A percentile compares a stretch with the other conserved stretches of the same genome.
Evolutionary conservation across 92 coral and sea anemone genomes (phyloP).

Genomic region (Phymanthus crucifer): DNA sequence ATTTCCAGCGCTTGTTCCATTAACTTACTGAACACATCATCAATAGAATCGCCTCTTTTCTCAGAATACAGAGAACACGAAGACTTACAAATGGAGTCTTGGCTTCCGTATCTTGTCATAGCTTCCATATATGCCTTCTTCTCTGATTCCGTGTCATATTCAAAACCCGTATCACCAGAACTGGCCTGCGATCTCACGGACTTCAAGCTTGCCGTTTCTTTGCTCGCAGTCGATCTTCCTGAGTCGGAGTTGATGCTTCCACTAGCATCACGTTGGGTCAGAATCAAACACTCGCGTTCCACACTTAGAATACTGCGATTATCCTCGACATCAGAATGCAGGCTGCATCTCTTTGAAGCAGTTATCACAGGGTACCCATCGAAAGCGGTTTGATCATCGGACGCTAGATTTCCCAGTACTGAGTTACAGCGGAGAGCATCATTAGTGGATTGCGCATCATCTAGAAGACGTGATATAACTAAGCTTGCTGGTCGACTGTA

Average conservation of each 20-base stretch:
- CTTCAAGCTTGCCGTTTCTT: constrained; percentile 10
- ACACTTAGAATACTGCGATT: not conserved
- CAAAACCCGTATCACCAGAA: constrained; percentile 22
- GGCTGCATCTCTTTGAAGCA: not conserved
- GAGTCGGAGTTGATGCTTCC: constrained; percentile 28
- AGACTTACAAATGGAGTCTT: not conserved
- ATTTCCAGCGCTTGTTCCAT: constrained; percentile 36
- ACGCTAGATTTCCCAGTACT: not conserved
- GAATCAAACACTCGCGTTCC: not conserved
- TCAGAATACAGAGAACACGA: not conserved
- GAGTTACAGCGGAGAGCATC: not conserved
- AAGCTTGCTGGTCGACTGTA: constrained; percentile 40
- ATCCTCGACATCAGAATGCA: not conserved
- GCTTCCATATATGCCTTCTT: not conserved
- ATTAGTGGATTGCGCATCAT: not conserved
- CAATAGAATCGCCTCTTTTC: constrained; percentile 6
- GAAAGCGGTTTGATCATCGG: not conserved
- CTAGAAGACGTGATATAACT: constrained; percentile 31
- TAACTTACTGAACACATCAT: constrained; percentile 24
- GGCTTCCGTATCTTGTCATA: not conserved
- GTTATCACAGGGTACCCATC: not conserved
- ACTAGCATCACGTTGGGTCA: not conserved
- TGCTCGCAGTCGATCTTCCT: constrained; percentile 17
- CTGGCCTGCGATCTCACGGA: not conserved
- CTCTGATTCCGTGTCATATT: not conserved